Evolutionary conservation across 2,888 invertebrate genomes (phyloP).

Genomic region (Rotaria macrura): DNA sequence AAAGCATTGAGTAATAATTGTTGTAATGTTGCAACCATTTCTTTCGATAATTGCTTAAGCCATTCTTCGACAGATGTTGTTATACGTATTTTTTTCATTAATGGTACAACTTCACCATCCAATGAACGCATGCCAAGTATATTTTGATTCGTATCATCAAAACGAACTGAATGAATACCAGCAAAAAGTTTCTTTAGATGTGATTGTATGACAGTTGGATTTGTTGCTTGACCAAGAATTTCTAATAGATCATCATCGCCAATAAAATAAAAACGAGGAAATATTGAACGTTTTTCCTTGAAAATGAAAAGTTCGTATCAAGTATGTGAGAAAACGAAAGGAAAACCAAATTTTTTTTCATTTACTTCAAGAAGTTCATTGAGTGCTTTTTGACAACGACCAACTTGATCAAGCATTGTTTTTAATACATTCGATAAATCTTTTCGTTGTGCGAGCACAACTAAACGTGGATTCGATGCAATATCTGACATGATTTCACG

Average conservation of each 20-base stretch:
- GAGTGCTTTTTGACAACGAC: constrained; percentile 80
- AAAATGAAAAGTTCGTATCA: constrained; percentile 34
- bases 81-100: constrained; percentile 62
- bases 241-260: constrained; percentile 94
- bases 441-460: constrained; percentile 61
- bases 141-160: constrained; percentile 55
- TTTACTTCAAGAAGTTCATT: constrained; percentile 78
- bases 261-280: constrained; percentile 89
- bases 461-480: constrained; percentile 65
- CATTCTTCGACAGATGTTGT: constrained; percentile 64
- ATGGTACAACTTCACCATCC: constrained; percentile 63
- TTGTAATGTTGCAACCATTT: constrained; percentile 69
- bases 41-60: constrained; percentile 68
- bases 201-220: constrained; percentile 74
- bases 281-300: constrained; percentile 84
- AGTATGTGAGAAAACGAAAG: too few species aligned
- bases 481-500: constrained; percentile 70
- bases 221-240: constrained; percentile 80
- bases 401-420: constrained; percentile 73
- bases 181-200: constrained; percentile 93
- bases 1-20: constrained; percentile 59
- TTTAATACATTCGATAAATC: constrained; percentile 64
- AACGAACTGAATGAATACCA: constrained; percentile 60
- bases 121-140: constrained; percentile 65
- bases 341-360: neutral